Evolutionary conservation across 2,797 vertebrate genomes (phyloP).

Genomic region (Halcyon smyrnensis): DNA sequence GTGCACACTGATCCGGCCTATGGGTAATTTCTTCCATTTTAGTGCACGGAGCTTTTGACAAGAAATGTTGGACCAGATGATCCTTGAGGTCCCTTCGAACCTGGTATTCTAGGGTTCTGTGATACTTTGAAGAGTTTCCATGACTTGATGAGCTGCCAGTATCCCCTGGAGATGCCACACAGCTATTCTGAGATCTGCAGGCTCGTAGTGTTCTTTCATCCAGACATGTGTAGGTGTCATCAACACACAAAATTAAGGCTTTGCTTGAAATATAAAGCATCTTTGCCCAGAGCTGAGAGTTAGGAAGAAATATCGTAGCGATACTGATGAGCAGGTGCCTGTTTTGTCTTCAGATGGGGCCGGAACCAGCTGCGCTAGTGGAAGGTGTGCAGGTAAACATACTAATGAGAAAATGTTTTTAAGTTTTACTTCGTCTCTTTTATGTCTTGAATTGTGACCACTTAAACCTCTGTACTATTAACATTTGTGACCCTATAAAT

Average conservation of each 20-base stretch:
- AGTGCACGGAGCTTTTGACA: not conserved
- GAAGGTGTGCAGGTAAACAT: not conserved
- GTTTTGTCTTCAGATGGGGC: not conserved
- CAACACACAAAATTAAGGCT: not conserved
- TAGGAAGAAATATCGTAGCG: not conserved
- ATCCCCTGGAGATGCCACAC: slow-evolving; percentile 49
- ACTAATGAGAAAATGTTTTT: not conserved
- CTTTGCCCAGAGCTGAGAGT: not conserved
- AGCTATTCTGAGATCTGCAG: slow-evolving; percentile 27
- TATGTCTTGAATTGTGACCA: not conserved
- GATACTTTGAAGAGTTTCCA: not conserved
- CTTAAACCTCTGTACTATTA: not conserved
- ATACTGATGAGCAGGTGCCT: not conserved
- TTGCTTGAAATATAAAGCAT: not conserved
- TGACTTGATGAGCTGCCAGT: not conserved
- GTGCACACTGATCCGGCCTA: rapidly evolving
- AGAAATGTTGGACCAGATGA: not conserved
- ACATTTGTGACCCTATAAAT: not conserved
- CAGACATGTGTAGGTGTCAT: slow-evolving; percentile 56
- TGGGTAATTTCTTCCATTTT: not conserved
- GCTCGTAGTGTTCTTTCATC: slow-evolving; percentile 57
- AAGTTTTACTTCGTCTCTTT: not conserved
- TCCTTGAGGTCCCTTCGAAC: not conserved
- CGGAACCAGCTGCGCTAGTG: not conserved
- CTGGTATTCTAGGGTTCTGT: not conserved